Evolutionary conservation across 37 sponge, comb jelly and placozoan genomes (phyloP).

Genomic region (Amphimedon queenslandica): DNA sequence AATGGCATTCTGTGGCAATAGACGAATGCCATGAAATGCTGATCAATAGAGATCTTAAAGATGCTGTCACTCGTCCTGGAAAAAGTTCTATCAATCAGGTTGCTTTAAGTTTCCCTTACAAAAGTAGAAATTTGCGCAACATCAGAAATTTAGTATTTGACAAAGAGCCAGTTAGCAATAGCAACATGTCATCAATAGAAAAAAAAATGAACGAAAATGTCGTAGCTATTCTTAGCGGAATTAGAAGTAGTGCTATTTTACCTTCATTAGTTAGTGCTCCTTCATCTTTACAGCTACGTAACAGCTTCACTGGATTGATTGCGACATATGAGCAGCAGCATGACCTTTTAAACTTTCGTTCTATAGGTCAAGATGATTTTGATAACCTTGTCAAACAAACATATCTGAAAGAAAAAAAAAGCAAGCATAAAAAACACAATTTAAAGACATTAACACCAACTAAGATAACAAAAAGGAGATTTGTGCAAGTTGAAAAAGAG

Average conservation of each 20-base stretch:
- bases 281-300: not conserved
- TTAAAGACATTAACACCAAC: not conserved
- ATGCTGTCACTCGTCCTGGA: not conserved
- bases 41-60: not conserved
- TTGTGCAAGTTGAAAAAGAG: slow-evolving; percentile 24
- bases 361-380: slow-evolving; percentile 2
- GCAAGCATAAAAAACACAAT: not conserved
- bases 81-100: not conserved
- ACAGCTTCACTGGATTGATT: not conserved
- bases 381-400: not conserved
- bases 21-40: slow-evolving; percentile 12
- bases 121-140: slow-evolving; percentile 3
- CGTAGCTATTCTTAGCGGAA: not conserved
- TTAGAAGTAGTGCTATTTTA: not conserved
- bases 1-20: slow-evolving; percentile 4
- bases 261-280: not conserved
- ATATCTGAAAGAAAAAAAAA: not conserved
- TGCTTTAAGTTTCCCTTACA: not conserved
- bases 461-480: slow-evolving; percentile 3
- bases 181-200: not conserved
- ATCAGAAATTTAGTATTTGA: not conserved
- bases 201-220: not conserved
- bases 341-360: not conserved
- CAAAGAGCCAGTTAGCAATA: not conserved
- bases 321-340: not conserved